These are phyloP conservation scores for Centruroides sculpturatus DNA, from an alignment of 1,140 invertebrate genomes.

Conservation along the genomic window DNA sequence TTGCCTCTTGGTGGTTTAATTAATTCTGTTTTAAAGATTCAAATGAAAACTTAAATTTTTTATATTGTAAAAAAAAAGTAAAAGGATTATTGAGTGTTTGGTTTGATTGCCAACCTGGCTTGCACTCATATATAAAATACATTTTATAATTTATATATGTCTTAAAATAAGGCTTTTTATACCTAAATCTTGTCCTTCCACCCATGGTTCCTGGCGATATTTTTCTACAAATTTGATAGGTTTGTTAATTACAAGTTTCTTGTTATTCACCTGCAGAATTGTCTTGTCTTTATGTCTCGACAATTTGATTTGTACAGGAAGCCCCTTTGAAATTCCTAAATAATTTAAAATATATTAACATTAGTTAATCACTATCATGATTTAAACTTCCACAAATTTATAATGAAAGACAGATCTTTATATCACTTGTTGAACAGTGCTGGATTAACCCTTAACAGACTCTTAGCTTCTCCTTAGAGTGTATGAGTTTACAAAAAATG, in stretches of 20 bases:
- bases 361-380: background rate
- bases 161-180: slow-evolving; percentile 22
- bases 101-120: slow-evolving; percentile 11
- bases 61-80: background rate
- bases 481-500: too few relatives aligned
- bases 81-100: slow-evolving; percentile 10
- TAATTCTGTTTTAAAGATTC: slow-evolving; percentile 44
- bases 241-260: slow-evolving; percentile 50
- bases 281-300: slow-evolving; percentile 52
- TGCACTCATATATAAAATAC: too few relatives aligned
- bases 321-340: slow-evolving; percentile 57
- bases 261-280: slow-evolving; percentile 66
- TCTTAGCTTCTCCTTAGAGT: too few relatives aligned
- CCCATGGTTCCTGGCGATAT: slow-evolving; percentile 20
- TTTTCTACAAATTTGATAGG: slow-evolving; percentile 48
- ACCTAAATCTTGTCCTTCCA: slow-evolving; percentile 20
- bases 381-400: too few relatives aligned
- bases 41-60: slow-evolving; percentile 2
- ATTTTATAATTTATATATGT: too few relatives aligned
- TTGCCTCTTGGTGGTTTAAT: slow-evolving; percentile 66
- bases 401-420: too few relatives aligned
- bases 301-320: slow-evolving; percentile 70
- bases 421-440: too few relatives aligned
- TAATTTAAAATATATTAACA: slow-evolving; percentile 7
- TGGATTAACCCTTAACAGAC: too few relatives aligned